Evolutionary conservation across 2,797 vertebrate genomes (phyloP).

Genomic region (Girardinus metallicus): DNA sequence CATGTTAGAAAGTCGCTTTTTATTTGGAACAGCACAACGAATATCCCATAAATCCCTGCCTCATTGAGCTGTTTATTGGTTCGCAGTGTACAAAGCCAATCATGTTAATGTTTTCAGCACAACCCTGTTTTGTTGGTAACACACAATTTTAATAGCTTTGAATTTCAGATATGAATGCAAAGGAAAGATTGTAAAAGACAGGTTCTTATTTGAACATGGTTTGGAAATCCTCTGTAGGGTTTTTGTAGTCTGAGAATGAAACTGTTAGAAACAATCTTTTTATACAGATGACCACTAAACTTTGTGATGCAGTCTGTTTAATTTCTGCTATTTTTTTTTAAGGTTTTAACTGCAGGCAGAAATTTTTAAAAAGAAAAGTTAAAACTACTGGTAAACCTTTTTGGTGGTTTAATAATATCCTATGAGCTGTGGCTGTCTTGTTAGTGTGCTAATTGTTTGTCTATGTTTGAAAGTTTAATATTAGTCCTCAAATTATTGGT

Average conservation of each 20-base stretch:
- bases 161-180: conserved; percentile 6
- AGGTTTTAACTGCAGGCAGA: background rate
- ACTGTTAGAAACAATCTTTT: conserved; percentile 9
- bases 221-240: background rate
- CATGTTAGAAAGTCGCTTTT: background rate
- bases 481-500: too few relatives aligned
- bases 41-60: background rate
- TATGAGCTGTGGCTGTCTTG: background rate
- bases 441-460: background rate
- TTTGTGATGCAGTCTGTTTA: background rate
- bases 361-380: background rate
- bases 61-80: background rate
- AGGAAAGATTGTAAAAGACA: background rate
- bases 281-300: background rate
- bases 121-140: background rate
- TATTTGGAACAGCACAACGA: background rate
- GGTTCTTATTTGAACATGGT: background rate
- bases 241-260: conserved; percentile 26
- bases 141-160: background rate
- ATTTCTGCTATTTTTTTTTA: background rate
- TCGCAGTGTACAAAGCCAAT: conserved; percentile 3
- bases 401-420: background rate
- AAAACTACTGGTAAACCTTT: background rate
- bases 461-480: background rate
- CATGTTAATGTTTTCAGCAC: background rate